Evolutionary conservation across 2,888 invertebrate genomes (phyloP).

Genomic region (Leptothorax acervorum): DNA sequence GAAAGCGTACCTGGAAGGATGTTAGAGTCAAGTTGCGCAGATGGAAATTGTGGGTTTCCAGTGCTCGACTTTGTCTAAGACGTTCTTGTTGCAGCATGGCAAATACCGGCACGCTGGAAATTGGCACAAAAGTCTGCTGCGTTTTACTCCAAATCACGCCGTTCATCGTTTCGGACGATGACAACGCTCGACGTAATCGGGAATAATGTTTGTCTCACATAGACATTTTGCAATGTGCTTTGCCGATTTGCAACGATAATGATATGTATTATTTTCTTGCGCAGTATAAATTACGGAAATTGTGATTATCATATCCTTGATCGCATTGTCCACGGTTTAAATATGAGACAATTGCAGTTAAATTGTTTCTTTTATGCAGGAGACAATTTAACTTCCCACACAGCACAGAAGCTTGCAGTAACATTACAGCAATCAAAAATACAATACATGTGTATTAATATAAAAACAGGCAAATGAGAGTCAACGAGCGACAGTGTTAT

Average conservation of each 20-base stretch:
- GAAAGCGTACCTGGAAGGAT: constrained; percentile 65
- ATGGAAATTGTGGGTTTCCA: constrained; percentile 62
- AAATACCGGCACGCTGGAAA: constrained; percentile 50
- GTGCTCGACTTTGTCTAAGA: constrained; percentile 28
- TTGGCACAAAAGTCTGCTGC: constrained; percentile 56
- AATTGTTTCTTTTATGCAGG: no score
- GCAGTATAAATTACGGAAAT: no score
- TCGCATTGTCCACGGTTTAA: not conserved
- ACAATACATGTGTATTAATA: no score
- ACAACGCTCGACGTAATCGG: not conserved
- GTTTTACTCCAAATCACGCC: constrained; percentile 66
- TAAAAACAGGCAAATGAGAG: no score
- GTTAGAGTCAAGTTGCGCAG: constrained; percentile 56
- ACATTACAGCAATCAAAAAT: no score
- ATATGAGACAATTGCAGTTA: not conserved
- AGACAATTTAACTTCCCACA: not conserved
- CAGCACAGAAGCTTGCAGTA: no score
- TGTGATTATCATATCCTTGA: constrained; percentile 18
- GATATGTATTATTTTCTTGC: no score
- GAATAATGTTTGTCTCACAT: not conserved
- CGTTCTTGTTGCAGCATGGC: constrained; percentile 29
- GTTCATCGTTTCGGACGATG: not conserved
- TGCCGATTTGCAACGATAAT: no score
- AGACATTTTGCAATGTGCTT: not conserved
- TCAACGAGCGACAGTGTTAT: no score